Conservation (phyloP, 2,797 vertebrate genomes). For the Pteropus rufus region DNA sequence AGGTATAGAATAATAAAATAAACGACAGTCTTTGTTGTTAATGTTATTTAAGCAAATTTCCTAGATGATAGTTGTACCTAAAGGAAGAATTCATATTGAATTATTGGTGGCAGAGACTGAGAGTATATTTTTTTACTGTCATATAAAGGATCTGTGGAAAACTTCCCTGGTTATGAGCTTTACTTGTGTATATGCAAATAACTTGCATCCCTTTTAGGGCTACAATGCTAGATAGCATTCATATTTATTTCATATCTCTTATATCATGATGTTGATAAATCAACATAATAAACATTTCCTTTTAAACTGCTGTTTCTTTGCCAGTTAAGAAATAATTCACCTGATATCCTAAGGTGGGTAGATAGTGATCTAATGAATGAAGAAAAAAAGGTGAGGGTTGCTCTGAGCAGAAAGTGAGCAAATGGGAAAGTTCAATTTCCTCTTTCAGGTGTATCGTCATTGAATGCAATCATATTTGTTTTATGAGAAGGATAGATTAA, state of each 20-base stretch:
- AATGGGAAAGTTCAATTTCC: not conserved
- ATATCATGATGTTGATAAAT: not conserved
- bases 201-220: not conserved
- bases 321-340: not conserved
- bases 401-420: not conserved
- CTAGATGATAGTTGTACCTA: not conserved
- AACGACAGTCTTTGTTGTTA: not conserved
- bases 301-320: not conserved
- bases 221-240: not conserved
- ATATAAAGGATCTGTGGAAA: not conserved
- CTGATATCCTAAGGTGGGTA: not conserved
- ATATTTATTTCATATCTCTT: slow-evolving; percentile 1
- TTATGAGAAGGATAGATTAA: not conserved
- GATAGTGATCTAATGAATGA: not conserved
- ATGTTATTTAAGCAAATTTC: slow-evolving; percentile 38
- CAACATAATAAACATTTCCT: not conserved
- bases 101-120: not conserved
- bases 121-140: not conserved
- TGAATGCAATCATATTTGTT: not conserved
- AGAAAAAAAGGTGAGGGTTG: not conserved
- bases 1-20: slow-evolving; percentile 45
- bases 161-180: not conserved
- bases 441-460: not conserved
- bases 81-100: not conserved
- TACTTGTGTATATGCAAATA: not conserved